Evolutionary conservation across 2,113 vertebrate species (phyloP).

Genomic region (Piprites chloris): DNA sequence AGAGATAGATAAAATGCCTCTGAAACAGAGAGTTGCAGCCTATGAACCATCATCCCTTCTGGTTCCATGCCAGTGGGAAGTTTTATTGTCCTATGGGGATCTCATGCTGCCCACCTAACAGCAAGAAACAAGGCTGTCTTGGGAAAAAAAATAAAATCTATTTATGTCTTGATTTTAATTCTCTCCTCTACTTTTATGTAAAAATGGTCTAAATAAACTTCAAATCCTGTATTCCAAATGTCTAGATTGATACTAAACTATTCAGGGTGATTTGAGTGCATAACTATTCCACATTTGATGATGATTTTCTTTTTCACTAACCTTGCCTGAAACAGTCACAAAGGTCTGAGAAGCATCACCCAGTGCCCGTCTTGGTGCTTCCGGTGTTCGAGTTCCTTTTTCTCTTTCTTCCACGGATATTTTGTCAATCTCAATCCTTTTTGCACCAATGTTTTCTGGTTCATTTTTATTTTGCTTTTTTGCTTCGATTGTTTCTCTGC

Average conservation of each 20-base stretch:
- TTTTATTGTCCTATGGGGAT: background rate
- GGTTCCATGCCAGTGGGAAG: background rate
- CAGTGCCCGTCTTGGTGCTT: constrained; percentile 38
- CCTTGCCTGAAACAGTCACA: constrained; percentile 60
- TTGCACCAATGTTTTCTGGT: constrained; percentile 53
- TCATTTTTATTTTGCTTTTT: constrained; percentile 68
- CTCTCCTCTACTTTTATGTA: background rate
- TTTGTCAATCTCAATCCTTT: constrained; percentile 66
- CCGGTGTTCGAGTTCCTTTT: constrained; percentile 55
- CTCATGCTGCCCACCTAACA: background rate
- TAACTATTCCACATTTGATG: background rate
- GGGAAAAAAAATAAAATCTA: background rate
- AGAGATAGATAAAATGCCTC: background rate
- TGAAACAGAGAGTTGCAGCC: background rate
- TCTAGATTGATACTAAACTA: background rate
- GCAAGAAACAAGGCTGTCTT: background rate
- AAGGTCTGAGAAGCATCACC: constrained; percentile 27
- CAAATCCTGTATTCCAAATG: background rate
- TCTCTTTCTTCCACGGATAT: constrained; percentile 67
- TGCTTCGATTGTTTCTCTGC: constrained; percentile 61
- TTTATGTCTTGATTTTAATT: background rate
- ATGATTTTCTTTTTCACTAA: constrained; percentile 19
- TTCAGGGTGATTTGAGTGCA: background rate
- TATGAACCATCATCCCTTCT: background rate
- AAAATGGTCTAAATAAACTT: background rate